Evolutionary conservation across 30 jellyfish, hydroid and myxozoan genomes (phyloP), one percentile per base, ranked within the genome.

Genomic region (Turritopsis rubra): DNA sequence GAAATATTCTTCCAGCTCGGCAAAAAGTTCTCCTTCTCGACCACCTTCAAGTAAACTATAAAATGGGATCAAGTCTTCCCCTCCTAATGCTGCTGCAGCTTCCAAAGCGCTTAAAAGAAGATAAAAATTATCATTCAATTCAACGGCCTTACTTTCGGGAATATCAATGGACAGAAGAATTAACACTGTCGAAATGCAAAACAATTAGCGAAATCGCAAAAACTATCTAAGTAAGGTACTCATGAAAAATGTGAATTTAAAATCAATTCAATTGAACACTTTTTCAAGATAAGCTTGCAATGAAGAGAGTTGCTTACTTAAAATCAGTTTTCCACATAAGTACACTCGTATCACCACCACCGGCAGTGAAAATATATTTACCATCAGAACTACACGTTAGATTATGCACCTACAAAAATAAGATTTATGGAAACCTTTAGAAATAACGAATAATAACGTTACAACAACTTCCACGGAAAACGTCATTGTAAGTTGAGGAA

Each of bases 1-100:
- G 75, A 91, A 91, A 76, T 86, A 91, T 22, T 91, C 96, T 83
- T 91, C 97, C 83, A 91, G 79, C 68, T 91, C 97, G 21, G 97
- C 90, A 87, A 91, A 91, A 20, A 91, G 83, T 53, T 82, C 94
- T 53, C 97, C 97, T 30, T 86, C 88, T 78, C 93, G 84, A 52
- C 97, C 97, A 1, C 97, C 97, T 16, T 91, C 97, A 0, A 91
- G 54, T 29, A 91, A 66, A 21, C 87, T 89, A 76, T 91, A 91
- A 66, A 91, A 91, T 53, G 97, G 97, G 13, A 82, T 65, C 82
- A 91, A 79, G 1, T 79, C 97, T 71, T 82, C 94, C 21, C 97
- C 97, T 9, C 97, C 97, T 17, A 91, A 85, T 24, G 85, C 28
- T 0, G 90, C 93, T 0, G 95, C 65, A 22, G 95, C 95, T 29